Conservation (phyloP, 2,888 invertebrate species). For the Cataglyphis livida region DNA sequence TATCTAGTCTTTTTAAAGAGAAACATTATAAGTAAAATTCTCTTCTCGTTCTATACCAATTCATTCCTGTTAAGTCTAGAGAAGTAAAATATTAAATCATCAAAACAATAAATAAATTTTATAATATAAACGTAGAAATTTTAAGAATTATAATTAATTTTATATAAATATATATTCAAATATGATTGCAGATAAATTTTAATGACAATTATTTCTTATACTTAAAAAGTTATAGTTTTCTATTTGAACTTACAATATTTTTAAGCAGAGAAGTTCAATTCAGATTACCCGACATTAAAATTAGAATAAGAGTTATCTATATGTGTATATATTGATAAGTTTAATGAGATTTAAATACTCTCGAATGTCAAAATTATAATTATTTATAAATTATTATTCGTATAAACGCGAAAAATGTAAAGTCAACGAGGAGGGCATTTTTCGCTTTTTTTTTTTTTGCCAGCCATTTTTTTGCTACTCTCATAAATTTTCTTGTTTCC, state of each 20-base stretch:
- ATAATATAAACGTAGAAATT: background rate
- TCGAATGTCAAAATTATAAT: background rate
- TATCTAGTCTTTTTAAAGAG: background rate
- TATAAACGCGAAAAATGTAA: background rate
- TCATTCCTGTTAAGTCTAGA: background rate
- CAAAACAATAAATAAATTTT: background rate
- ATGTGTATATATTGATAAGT: background rate
- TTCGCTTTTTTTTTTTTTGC: background rate
- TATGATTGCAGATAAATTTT: background rate
- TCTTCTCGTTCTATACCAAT: background rate
- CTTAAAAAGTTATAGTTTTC: background rate
- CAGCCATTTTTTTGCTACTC: constrained; percentile 56
- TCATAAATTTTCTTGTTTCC: constrained; percentile 68
- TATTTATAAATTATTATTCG: background rate
- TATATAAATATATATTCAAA: background rate
- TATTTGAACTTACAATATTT: background rate
- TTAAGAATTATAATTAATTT: background rate
- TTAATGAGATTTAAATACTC: background rate
- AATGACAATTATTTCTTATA: background rate
- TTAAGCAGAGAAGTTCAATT: background rate
- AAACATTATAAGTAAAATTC: background rate
- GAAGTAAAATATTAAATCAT: background rate
- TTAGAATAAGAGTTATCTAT: background rate
- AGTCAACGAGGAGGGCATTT: background rate
- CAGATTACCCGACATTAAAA: background rate